A percentile compares a stretch with the other conserved stretches of the same genome.
Evolutionary conservation across 35 echinoderm and acorn worm genomes (phyloP).

Genomic region (Strongylocentrotus purpuratus): DNA sequence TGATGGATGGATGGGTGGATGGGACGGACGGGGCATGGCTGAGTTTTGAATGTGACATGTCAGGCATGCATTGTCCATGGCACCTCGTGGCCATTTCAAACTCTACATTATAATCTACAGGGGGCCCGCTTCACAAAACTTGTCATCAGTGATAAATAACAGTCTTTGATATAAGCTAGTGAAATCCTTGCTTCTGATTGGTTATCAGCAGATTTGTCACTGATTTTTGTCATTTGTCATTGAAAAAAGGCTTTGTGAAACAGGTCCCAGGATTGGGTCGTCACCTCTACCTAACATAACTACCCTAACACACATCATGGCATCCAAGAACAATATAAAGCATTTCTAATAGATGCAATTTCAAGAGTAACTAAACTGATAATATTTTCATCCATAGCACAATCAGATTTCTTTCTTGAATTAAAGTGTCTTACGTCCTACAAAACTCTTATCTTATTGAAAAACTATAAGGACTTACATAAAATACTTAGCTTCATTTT

Average conservation of each 20-base stretch:
- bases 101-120: background rate
- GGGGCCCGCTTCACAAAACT: no score
- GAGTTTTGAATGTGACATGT: background rate
- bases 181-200: no score
- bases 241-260: no score
- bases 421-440: background rate
- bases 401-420: background rate
- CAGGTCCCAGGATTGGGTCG: no score
- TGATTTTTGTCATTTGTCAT: no score
- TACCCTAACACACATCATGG: background rate
- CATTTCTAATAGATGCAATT: background rate
- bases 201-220: no score
- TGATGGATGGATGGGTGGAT: background rate
- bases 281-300: background rate
- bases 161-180: no score
- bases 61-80: background rate
- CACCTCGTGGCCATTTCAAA: background rate
- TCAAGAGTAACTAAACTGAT: background rate
- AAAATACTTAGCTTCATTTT: background rate
- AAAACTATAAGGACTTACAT: no score
- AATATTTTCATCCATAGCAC: background rate
- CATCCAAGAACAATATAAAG: background rate
- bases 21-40: background rate
- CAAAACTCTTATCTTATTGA: background rate
- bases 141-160: no score